phyloP scores from a whole-genome alignment of 2,888 invertebrate species.

The Chymomyza amoena region DNA sequence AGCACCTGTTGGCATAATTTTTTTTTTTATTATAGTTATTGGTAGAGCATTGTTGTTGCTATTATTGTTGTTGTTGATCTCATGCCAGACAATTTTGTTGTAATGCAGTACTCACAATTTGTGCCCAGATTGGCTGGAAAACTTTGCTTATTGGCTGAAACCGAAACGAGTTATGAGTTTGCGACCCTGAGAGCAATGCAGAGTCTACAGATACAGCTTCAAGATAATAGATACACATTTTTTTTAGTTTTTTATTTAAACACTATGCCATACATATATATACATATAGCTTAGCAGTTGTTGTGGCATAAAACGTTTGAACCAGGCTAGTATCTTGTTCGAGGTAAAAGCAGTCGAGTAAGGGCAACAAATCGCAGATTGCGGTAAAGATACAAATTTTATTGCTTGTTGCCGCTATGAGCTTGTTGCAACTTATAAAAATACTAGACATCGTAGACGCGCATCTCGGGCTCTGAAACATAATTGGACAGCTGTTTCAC shows the following conservation, averaged over 20 bases:
- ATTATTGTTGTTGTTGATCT: neutral
- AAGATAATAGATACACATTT: too few species aligned
- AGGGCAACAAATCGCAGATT: neutral
- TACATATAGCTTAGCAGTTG: constrained; percentile 20
- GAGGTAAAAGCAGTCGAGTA: neutral
- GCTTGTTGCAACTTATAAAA: neutral
- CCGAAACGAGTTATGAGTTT: constrained; percentile 3
- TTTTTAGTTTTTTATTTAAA: neutral
- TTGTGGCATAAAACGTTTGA: constrained; percentile 28
- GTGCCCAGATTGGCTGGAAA: too few species aligned
- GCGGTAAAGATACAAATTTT: neutral
- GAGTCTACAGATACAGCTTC: constrained; percentile 4
- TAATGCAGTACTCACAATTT: neutral
- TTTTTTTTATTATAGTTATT: neutral
- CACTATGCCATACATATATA: neutral
- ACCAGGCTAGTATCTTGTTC: constrained; percentile 31
- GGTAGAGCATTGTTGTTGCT: too few species aligned
- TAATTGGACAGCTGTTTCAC: constrained; percentile 47
- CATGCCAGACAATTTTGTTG: neutral
- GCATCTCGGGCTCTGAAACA: neutral
- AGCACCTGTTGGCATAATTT: constrained; percentile 67
- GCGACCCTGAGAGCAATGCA: constrained; percentile 67
- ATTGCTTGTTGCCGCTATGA: neutral
- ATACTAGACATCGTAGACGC: too few species aligned
- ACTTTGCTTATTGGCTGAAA: neutral